These are phyloP conservation scores for Melanotaenia duboulayi DNA, from an alignment of 2,113 vertebrate species.

Conservation along the genomic window DNA sequence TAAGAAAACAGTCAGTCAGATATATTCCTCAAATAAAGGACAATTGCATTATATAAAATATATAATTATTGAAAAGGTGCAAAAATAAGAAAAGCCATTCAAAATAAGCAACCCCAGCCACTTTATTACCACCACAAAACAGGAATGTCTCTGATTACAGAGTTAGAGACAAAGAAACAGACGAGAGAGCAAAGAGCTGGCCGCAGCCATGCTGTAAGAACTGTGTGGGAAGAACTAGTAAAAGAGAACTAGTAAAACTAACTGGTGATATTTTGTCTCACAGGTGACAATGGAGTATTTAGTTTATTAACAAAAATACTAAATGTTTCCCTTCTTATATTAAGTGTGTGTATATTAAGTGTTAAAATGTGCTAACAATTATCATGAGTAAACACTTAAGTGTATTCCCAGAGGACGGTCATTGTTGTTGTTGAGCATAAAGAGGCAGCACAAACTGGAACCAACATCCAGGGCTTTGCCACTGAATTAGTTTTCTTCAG, in stretches of 20 bases:
- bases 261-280: neutral
- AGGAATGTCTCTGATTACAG: slow-evolving; percentile 14
- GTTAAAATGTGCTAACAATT: slow-evolving; percentile 32
- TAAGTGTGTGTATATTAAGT: slow-evolving; percentile 6
- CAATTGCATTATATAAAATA: neutral
- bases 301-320: slow-evolving; percentile 21
- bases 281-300: neutral
- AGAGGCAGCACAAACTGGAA: slow-evolving; percentile 19
- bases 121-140: neutral
- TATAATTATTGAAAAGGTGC: neutral
- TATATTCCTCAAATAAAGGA: neutral
- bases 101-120: neutral
- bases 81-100: slow-evolving; percentile 19
- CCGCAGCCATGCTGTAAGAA: neutral
- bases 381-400: slow-evolving; percentile 27
- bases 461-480: slow-evolving; percentile 9
- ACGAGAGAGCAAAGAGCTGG: neutral
- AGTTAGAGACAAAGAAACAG: neutral
- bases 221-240: no score
- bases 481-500: neutral
- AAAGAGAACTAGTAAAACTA: no score
- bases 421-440: slow-evolving; percentile 19
- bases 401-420: slow-evolving; percentile 47
- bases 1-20: neutral
- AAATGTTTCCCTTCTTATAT: slow-evolving; percentile 7